Percentiles rank a stretch among this genome's conserved stretches.
Conservation (phyloP, 2,113 vertebrate species). For the Sphaerodactylus townsendi region DNA sequence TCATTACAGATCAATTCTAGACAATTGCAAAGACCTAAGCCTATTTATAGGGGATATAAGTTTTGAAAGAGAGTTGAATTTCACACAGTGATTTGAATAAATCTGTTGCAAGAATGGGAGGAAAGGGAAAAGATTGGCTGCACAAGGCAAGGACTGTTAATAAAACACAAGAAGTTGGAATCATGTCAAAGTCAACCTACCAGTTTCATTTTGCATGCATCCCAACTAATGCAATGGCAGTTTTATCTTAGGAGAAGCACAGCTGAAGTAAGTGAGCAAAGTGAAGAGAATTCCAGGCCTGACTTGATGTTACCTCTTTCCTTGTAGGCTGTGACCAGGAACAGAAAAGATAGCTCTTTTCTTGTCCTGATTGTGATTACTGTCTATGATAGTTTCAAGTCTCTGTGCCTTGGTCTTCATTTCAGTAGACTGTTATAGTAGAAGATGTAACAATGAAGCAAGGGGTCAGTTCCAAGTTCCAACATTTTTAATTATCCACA, state of each 20-base stretch:
- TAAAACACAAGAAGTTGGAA: no score
- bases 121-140: no score
- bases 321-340: neutral
- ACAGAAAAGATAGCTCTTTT: neutral
- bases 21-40: no score
- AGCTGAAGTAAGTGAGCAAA: neutral
- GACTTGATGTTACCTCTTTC: neutral
- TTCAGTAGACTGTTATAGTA: neutral
- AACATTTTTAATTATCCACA: neutral
- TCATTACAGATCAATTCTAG: no score
- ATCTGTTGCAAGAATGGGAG: no score
- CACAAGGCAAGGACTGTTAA: no score
- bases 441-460: neutral
- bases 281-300: neutral
- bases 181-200: neutral
- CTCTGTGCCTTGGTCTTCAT: neutral
- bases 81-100: no score
- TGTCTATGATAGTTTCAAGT: no score
- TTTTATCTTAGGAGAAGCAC: neutral
- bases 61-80: no score
- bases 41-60: no score
- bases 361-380: neutral
- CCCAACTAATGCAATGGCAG: no score
- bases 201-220: neutral
- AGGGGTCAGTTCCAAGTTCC: neutral